phyloP scores from a whole-genome alignment of 1,140 invertebrate genomes.

The Liolophura sinensis region DNA sequence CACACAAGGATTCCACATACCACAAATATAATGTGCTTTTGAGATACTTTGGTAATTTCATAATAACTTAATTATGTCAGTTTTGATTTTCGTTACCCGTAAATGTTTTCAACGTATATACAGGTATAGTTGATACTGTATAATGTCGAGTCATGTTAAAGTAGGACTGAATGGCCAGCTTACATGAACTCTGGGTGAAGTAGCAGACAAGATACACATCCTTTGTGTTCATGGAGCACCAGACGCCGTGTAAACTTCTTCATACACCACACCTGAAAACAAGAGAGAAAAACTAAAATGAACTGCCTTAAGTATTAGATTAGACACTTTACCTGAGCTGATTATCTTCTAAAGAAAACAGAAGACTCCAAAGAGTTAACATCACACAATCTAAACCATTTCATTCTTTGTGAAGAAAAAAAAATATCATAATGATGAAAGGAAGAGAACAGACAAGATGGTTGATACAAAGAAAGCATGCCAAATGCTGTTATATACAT shows the following conservation, averaged over 20 bases:
- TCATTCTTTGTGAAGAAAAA: too few relatives aligned
- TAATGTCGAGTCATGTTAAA: not conserved
- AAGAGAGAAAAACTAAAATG: not conserved
- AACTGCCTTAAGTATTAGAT: not conserved
- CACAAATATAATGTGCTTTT: too few relatives aligned
- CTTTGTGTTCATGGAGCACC: slow-evolving; percentile 35
- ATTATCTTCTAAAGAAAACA: not conserved
- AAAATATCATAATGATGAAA: too few relatives aligned
- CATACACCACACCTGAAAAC: slow-evolving; percentile 48
- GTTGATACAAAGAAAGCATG: too few relatives aligned
- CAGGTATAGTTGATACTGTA: not conserved
- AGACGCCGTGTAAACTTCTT: slow-evolving; percentile 31
- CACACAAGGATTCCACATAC: too few relatives aligned
- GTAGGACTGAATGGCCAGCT: slow-evolving; percentile 13
- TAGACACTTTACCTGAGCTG: not conserved
- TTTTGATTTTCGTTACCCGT: too few relatives aligned
- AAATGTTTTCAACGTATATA: too few relatives aligned
- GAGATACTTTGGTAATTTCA: too few relatives aligned
- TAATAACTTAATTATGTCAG: too few relatives aligned
- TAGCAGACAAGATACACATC: slow-evolving; percentile 39
- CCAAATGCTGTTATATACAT: too few relatives aligned
- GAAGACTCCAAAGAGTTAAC: not conserved
- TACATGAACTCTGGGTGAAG: slow-evolving; percentile 39
- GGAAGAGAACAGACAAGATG: too few relatives aligned
- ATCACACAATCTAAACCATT: too few relatives aligned